Conservation (phyloP, 1,140 invertebrate genomes). For the Mercenaria mercenaria region DNA sequence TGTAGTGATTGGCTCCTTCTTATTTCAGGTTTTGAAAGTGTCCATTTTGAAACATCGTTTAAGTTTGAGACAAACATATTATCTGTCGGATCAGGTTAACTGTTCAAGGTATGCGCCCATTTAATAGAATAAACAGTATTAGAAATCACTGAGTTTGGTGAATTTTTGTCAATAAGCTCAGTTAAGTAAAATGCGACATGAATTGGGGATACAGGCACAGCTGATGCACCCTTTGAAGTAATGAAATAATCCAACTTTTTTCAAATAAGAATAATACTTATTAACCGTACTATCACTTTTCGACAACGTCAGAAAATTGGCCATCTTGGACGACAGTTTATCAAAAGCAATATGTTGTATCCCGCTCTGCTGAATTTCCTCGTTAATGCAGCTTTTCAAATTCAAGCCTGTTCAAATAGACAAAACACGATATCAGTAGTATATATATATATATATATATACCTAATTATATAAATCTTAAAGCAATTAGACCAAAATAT, state of each 20-base stretch:
- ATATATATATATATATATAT: background rate
- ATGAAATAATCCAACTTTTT: background rate
- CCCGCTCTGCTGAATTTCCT: background rate
- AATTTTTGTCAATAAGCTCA: background rate
- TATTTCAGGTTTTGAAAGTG: background rate
- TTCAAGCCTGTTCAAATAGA: background rate
- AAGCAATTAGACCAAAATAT: background rate
- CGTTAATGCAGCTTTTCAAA: background rate
- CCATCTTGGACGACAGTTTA: too few species aligned
- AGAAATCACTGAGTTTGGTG: background rate
- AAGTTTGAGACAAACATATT: slow-evolving; percentile 23
- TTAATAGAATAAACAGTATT: background rate
- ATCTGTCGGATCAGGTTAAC: background rate
- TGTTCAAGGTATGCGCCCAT: background rate
- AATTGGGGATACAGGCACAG: slow-evolving; percentile 4
- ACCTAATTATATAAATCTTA: background rate
- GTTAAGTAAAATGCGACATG: slow-evolving; percentile 37
- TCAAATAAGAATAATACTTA: too few species aligned
- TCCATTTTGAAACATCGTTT: background rate
- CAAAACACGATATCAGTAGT: background rate
- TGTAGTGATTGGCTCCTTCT: background rate
- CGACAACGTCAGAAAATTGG: too few species aligned
- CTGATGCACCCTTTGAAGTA: background rate
- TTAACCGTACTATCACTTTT: too few species aligned
- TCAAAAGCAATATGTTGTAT: too few species aligned